Evolutionary conservation across 2,888 invertebrate species (phyloP).

Genomic region (Apomyelois bistriatella): DNA sequence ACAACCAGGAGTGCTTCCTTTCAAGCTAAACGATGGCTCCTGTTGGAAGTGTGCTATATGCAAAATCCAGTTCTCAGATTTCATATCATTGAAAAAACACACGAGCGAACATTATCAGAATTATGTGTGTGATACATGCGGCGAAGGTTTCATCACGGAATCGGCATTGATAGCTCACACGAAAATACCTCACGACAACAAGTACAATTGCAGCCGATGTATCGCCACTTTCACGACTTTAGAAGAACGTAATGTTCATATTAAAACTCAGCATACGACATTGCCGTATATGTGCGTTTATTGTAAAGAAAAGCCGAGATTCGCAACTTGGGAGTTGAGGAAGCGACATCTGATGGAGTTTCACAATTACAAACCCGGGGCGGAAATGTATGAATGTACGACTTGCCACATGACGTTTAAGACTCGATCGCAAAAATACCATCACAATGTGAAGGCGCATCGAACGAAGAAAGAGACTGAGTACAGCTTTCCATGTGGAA

Average conservation of each 20-base stretch:
- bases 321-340: slow-evolving; percentile 67
- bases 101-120: slow-evolving; percentile 69
- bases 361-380: slow-evolving; percentile 66
- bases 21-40: slow-evolving; percentile 63
- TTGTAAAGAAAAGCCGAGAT: slow-evolving; percentile 68
- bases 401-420: slow-evolving; percentile 72
- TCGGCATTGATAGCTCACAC: slow-evolving; percentile 61
- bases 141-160: slow-evolving; percentile 70
- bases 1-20: slow-evolving; percentile 67
- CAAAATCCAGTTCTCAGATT: slow-evolving; percentile 61
- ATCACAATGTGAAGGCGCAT: slow-evolving; percentile 69
- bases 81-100: slow-evolving; percentile 62
- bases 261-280: slow-evolving; percentile 65
- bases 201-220: slow-evolving; percentile 65
- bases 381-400: slow-evolving; percentile 69
- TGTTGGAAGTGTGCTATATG: slow-evolving; percentile 70
- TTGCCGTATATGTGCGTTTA: slow-evolving; percentile 67
- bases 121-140: slow-evolving; percentile 70
- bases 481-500: slow-evolving; percentile 68
- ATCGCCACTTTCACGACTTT: slow-evolving; percentile 64
- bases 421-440: slow-evolving; percentile 69
- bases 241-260: slow-evolving; percentile 62
- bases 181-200: slow-evolving; percentile 65
- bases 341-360: slow-evolving; percentile 69
- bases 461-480: slow-evolving; percentile 66